A percentile compares a stretch with the other conserved stretches of the same genome.
Conservation (phyloP, 2,888 invertebrate genomes). For the Cremastinae sp. region DNA sequence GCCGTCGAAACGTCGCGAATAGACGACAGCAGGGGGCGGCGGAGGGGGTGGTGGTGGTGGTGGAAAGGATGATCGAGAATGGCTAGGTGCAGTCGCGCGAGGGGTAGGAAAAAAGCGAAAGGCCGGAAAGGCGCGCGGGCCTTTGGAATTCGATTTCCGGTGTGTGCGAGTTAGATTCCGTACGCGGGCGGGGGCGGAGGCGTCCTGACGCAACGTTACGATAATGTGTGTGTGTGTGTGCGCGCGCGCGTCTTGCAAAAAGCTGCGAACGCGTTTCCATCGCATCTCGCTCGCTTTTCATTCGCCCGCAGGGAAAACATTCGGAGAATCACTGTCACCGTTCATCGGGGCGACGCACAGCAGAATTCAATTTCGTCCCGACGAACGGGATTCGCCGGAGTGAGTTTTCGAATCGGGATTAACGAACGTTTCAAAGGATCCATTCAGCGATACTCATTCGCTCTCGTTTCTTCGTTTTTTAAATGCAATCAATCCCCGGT, state of each 20-base stretch:
- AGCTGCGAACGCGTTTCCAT: constrained; percentile 21
- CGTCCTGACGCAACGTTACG: constrained; percentile 24
- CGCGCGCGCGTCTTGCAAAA: constrained; percentile 2
- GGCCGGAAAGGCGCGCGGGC: constrained; percentile 9
- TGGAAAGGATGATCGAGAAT: too few species aligned
- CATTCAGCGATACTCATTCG: too few species aligned
- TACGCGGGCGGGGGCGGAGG: constrained; percentile 3
- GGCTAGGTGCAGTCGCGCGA: background rate
- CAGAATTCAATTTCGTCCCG: too few species aligned
- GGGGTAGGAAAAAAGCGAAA: constrained; percentile 6
- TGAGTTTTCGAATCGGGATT: too few species aligned
- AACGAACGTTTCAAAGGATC: background rate
- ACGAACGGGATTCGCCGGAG: too few species aligned
- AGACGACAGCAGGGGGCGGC: too few species aligned
- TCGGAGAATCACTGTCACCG: too few species aligned
- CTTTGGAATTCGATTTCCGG: constrained; percentile 52
- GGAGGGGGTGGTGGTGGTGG: too few species aligned
- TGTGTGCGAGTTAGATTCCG: constrained; percentile 16
- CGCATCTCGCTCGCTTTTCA: background rate
- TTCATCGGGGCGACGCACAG: background rate
- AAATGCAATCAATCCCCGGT: too few species aligned
- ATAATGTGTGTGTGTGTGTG: constrained; percentile 17
- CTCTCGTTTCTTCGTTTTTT: too few species aligned
- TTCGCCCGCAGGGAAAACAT: too few species aligned
- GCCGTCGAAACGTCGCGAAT: too few species aligned